Conservation (phyloP, 1,140 invertebrate species). For the Heliconius melpomene region DNA sequence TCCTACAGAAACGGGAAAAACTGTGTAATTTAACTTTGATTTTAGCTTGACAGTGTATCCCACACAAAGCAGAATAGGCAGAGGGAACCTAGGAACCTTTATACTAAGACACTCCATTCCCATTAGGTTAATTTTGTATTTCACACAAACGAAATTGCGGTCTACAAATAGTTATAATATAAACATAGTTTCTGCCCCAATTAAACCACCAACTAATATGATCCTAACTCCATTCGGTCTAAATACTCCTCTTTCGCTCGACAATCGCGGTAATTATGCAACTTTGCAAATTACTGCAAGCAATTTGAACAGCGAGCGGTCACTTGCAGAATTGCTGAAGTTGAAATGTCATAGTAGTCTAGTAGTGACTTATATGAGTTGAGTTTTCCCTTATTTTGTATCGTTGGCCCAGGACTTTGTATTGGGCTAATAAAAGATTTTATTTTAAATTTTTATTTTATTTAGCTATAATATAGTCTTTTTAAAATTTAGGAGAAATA, state of each 20-base stretch:
- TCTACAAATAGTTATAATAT: background rate
- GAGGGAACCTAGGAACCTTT: too few relatives aligned
- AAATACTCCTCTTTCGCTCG: background rate
- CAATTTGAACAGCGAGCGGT: constrained; percentile 10
- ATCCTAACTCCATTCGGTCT: background rate
- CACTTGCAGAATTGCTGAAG: constrained; percentile 7
- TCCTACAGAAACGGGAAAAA: too few relatives aligned
- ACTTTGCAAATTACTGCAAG: constrained; percentile 15
- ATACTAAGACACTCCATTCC: too few relatives aligned
- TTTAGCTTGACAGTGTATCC: too few relatives aligned
- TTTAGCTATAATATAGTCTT: too few relatives aligned
- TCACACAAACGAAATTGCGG: too few relatives aligned
- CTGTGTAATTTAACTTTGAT: too few relatives aligned
- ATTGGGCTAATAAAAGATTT: background rate
- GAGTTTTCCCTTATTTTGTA: background rate
- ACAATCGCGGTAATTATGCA: constrained; percentile 12
- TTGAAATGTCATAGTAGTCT: background rate
- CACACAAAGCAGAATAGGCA: too few relatives aligned
- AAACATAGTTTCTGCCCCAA: background rate
- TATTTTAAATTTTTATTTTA: background rate
- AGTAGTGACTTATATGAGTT: constrained; percentile 2
- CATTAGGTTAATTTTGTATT: too few relatives aligned
- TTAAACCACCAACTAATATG: background rate
- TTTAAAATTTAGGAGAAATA: too few relatives aligned
- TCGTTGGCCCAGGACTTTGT: background rate